phyloP scores from a whole-genome alignment of 2,888 invertebrate species.

The Oscheius sp. region DNA sequence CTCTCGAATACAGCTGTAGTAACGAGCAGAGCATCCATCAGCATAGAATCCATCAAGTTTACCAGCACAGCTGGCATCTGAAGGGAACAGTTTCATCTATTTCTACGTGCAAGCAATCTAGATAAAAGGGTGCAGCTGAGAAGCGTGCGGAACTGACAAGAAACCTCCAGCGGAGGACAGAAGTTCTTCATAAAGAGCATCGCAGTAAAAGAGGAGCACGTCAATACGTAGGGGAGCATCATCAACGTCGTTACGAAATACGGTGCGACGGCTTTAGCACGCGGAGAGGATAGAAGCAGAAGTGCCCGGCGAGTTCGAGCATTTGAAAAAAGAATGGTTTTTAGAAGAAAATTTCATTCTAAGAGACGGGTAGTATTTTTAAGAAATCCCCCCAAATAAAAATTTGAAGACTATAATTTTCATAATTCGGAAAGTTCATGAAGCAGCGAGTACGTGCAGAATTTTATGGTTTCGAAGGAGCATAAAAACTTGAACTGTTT shows the following conservation, averaged over 20 bases:
- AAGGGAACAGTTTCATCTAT: conserved; percentile 5
- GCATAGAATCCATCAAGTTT: conserved; percentile 56
- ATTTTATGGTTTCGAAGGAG: no score
- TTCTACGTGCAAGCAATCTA: no score
- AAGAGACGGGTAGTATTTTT: no score
- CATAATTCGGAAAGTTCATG: no score
- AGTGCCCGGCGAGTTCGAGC: not conserved
- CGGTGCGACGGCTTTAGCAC: conserved; percentile 25
- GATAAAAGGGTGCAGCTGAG: no score
- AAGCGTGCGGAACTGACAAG: conserved; percentile 21
- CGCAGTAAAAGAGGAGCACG: conserved; percentile 26
- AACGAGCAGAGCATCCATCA: conserved; percentile 47
- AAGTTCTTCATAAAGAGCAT: conserved; percentile 27
- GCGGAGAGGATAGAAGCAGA: not conserved
- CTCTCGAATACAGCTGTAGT: conserved; percentile 50
- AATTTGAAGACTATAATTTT: no score
- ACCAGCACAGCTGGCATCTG: conserved; percentile 42
- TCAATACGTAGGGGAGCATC: conserved; percentile 19
- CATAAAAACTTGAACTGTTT: no score
- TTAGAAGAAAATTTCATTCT: not conserved
- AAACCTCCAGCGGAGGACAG: conserved; percentile 14
- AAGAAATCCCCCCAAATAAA: no score
- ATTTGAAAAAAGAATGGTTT: no score
- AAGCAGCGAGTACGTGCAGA: no score
- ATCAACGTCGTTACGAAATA: conserved; percentile 29